These are phyloP conservation scores for Saccostrea echinata DNA, from an alignment of 1,140 invertebrate species.

Conservation along the genomic window DNA sequence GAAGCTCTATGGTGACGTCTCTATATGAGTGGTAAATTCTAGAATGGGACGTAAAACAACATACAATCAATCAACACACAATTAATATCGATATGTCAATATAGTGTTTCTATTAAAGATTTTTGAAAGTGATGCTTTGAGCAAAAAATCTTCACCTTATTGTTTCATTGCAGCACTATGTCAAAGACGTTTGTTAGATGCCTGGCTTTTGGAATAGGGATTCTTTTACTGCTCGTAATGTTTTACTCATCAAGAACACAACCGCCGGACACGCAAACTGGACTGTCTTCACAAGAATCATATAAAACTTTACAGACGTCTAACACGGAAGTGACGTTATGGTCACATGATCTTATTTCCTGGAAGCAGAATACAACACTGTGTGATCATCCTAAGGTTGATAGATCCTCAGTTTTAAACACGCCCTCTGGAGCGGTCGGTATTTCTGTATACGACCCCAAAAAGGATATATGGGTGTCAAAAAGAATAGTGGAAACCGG, in stretches of 20 bases:
- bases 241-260: not conserved
- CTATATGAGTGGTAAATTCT: too few species aligned
- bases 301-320: not conserved
- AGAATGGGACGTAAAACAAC: too few species aligned
- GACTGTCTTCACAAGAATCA: not conserved
- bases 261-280: not conserved
- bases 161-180: not conserved
- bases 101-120: too few species aligned
- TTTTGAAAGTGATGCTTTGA: too few species aligned
- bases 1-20: too few species aligned
- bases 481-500: slow-evolving; percentile 32
- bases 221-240: not conserved
- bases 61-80: too few species aligned
- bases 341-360: slow-evolving; percentile 37
- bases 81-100: too few species aligned
- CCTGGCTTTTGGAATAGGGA: not conserved
- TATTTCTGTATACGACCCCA: slow-evolving; percentile 47
- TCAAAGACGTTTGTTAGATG: not conserved
- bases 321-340: slow-evolving; percentile 3
- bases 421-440: slow-evolving; percentile 38
- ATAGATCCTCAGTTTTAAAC: not conserved
- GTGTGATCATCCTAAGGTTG: not conserved
- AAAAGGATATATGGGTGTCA: slow-evolving; percentile 52
- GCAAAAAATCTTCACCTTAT: too few species aligned
- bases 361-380: slow-evolving; percentile 19